A percentile compares a stretch with the other conserved stretches of the same genome.
Evolutionary conservation across 1,140 invertebrate genomes (phyloP).

Genomic region (Rhagoletis pomonella): DNA sequence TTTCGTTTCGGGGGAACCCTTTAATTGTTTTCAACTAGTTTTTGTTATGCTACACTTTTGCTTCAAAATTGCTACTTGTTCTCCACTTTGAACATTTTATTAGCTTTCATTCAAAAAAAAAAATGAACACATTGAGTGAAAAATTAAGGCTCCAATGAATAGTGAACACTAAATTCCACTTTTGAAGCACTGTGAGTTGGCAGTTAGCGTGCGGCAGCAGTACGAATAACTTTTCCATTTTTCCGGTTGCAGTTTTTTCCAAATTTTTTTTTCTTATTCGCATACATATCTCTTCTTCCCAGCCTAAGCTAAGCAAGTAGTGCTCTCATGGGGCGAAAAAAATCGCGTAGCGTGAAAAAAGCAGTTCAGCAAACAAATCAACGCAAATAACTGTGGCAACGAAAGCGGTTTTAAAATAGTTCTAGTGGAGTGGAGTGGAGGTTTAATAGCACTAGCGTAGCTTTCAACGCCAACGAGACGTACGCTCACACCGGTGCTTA

Average conservation of each 20-base stretch:
- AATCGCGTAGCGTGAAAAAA: background rate
- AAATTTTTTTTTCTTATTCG: background rate
- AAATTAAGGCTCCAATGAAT: too few species aligned
- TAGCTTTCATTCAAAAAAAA: too few species aligned
- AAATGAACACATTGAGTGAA: too few species aligned
- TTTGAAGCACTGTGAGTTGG: too few species aligned
- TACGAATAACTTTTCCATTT: background rate
- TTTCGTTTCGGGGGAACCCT: too few species aligned
- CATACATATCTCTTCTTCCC: background rate
- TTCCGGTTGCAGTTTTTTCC: background rate
- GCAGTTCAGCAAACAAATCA: conserved; percentile 29
- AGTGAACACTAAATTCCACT: too few species aligned
- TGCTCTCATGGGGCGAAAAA: background rate
- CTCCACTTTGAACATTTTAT: too few species aligned
- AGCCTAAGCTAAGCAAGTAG: background rate
- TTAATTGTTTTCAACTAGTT: too few species aligned
- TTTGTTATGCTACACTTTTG: too few species aligned
- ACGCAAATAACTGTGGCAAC: conserved; percentile 47
- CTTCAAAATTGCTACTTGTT: too few species aligned
- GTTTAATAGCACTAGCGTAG: background rate
- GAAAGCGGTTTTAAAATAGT: conserved; percentile 45
- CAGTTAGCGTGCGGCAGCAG: background rate
- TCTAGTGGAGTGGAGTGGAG: background rate
- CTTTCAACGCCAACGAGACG: background rate
- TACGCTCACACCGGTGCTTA: background rate